Conservation (phyloP, 2,888 invertebrate genomes). For the Drosophila seclusa region DNA sequence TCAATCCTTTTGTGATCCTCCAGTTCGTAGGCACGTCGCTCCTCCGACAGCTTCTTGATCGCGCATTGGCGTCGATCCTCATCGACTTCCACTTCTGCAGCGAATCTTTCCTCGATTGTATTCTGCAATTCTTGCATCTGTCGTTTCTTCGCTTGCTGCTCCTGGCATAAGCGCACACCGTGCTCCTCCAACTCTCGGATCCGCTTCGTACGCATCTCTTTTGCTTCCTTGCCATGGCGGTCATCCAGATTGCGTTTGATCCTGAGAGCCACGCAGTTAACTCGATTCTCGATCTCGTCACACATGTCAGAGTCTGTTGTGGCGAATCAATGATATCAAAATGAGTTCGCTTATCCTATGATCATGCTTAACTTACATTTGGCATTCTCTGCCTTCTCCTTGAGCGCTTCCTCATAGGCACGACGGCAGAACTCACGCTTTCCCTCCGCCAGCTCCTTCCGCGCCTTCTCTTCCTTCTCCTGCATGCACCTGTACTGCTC, state of each 20-base stretch:
- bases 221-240: constrained; percentile 26
- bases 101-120: neutral
- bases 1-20: constrained; percentile 23
- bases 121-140: constrained; percentile 6
- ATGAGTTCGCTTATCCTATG: too few species aligned
- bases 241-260: constrained; percentile 33
- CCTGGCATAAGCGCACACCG: constrained; percentile 17
- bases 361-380: constrained; percentile 44
- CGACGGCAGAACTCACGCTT: constrained; percentile 45
- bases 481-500: constrained; percentile 34
- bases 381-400: constrained; percentile 40
- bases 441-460: constrained; percentile 18
- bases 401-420: constrained; percentile 50
- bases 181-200: constrained; percentile 2
- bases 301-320: constrained; percentile 50
- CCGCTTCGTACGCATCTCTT: constrained; percentile 13
- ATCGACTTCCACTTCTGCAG: constrained; percentile 13
- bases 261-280: constrained; percentile 50
- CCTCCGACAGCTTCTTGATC: constrained; percentile 16
- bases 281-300: constrained; percentile 60
- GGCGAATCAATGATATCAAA: neutral
- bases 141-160: constrained; percentile 23
- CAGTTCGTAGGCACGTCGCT: constrained; percentile 57
- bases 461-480: constrained; percentile 38
- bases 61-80: constrained; percentile 43